Evolutionary conservation across 2,888 invertebrate genomes (phyloP), one percentile per base, ranked within the genome.

Genomic region (Torymus auratus): DNA sequence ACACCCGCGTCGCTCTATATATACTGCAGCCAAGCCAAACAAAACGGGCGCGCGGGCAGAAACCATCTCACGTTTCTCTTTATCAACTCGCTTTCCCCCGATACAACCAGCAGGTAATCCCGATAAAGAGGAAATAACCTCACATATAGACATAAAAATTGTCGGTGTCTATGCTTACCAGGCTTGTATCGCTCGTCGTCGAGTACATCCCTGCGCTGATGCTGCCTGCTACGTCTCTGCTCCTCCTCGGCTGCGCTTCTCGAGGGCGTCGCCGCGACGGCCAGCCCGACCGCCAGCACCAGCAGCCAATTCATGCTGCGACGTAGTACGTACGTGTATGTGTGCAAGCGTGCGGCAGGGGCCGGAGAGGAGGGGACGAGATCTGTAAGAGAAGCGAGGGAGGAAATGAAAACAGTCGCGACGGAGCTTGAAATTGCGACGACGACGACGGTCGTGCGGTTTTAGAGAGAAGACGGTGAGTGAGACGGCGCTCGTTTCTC

Each of bases 261-360:
- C 41, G 41, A 53, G 23, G 67, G 75, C 14, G 73, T 67, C 58
- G 76, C 62, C 72, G 79, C 76, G 14, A 72, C 70, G 13, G 78
- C 72, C 53, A 79, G 13, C 10, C 28, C 76, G 17, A 73, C 70
- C 53, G 70, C 69, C 69, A 79, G 52, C 50, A 75, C 50, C 64
- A 81, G 55, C 73, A 83, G 69, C 73, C 75, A 73, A 15, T 78
- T 81, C 83, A 83, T 81, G 14, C 62, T 62, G 52, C 52, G 41
- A 10, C 7, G 41, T 41, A 7, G 41, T 41, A 41, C 7, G 41
- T 41, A 7, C 7, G 41, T 41, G 7, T 41, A 10, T 41, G 41
- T 41, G 7, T 41, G 41, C 12, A 11, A 23, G 15, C 11, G 13
- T 62, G 62, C 14, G 20, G 20, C 20, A 20, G 20, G 20, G 20